These are phyloP conservation scores for Colossoma macropomum DNA, from an alignment of 2,113 vertebrate genomes.

Conservation along the genomic window DNA sequence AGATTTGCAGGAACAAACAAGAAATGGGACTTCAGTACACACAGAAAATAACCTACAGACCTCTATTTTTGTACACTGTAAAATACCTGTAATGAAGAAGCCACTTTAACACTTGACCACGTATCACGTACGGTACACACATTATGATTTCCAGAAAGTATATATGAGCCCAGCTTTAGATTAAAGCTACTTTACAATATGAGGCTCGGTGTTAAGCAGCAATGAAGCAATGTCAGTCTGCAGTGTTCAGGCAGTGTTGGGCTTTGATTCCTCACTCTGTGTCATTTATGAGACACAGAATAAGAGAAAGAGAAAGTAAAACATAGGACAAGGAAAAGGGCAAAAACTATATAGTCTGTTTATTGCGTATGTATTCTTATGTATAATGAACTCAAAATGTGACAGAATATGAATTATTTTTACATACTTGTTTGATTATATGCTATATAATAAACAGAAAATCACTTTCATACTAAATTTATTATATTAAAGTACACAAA, in stretches of 20 bases:
- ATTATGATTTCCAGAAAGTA: too few species aligned
- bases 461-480: neutral
- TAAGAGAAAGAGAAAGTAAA: neutral
- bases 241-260: too few species aligned
- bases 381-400: neutral
- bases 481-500: neutral
- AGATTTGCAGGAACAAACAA: neutral
- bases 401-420: neutral
- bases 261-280: too few species aligned
- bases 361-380: neutral
- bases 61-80: neutral
- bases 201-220: too few species aligned
- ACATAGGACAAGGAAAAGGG: neutral
- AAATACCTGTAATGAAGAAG: neutral
- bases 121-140: too few species aligned
- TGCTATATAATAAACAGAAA: neutral
- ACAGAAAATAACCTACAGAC: neutral
- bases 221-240: too few species aligned
- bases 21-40: neutral
- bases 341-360: neutral
- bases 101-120: too few species aligned
- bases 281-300: too few species aligned
- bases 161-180: too few species aligned
- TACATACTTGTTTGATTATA: neutral
- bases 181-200: too few species aligned